A percentile compares a stretch with the other conserved stretches of the same genome.
Evolutionary conservation across 2,113 vertebrate species (phyloP).

Genomic region (Pelecanus crispus): DNA sequence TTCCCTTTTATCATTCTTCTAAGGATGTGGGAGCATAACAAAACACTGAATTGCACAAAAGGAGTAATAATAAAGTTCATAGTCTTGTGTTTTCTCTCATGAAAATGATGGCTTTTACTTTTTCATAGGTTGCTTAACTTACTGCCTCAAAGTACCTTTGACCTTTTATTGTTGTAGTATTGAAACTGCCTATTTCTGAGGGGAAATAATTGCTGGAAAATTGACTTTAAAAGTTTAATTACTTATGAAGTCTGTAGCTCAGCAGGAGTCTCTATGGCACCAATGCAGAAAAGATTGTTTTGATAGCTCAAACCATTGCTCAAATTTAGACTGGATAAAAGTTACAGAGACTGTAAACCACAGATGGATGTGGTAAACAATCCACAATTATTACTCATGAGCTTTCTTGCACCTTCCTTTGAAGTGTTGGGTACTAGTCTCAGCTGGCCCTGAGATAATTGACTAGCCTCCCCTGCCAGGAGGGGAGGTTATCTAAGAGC

Average conservation of each 20-base stretch:
- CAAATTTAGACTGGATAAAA: background rate
- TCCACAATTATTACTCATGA: background rate
- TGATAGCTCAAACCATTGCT: background rate
- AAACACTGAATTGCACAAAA: background rate
- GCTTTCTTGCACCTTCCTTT: background rate
- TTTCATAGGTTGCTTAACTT: background rate
- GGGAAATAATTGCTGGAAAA: background rate
- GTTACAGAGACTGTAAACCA: background rate
- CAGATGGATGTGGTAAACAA: background rate
- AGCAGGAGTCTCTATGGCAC: background rate
- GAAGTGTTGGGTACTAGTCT: background rate
- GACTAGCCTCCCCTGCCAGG: background rate
- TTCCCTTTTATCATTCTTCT: background rate
- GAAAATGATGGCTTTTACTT: background rate
- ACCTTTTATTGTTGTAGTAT: background rate
- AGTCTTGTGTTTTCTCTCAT: background rate
- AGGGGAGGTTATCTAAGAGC: background rate
- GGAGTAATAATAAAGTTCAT: background rate
- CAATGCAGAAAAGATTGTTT: background rate
- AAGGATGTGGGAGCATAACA: background rate
- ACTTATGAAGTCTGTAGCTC: background rate
- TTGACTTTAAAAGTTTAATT: background rate
- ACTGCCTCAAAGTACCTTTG: background rate
- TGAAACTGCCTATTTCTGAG: background rate
- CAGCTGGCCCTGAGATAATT: background rate